phyloP scores from a whole-genome alignment of 2,888 invertebrate species.

The Eristalis tenax region DNA sequence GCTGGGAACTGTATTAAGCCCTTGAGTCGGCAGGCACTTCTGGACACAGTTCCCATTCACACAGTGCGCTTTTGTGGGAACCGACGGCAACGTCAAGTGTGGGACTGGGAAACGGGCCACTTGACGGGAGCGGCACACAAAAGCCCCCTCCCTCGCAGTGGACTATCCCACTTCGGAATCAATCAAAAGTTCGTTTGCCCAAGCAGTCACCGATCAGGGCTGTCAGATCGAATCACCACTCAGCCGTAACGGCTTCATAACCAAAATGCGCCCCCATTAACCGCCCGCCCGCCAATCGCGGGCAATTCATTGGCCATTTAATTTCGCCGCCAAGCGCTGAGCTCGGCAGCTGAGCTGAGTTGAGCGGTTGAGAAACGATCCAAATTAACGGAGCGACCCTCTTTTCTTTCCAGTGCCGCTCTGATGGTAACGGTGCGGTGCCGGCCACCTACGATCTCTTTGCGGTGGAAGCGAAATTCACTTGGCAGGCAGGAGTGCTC shows the following conservation, averaged over 20 bases:
- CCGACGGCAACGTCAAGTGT: conserved; percentile 31
- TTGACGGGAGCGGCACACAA: conserved; percentile 11
- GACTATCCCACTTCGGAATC: conserved; percentile 42
- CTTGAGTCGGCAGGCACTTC: conserved; percentile 18
- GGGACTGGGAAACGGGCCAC: conserved; percentile 56
- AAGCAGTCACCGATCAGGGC: conserved; percentile 4
- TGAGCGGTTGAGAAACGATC: not conserved
- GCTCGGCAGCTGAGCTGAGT: not conserved
- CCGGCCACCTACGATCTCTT: conserved; percentile 55
- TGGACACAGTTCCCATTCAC: conserved; percentile 46
- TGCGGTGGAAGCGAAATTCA: conserved; percentile 23
- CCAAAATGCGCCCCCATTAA: conserved; percentile 51
- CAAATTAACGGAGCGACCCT: conserved; percentile 56
- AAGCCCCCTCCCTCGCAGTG: not conserved
- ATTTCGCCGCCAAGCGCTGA: conserved; percentile 32
- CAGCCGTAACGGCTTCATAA: conserved; percentile 43
- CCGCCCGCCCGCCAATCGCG: conserved; percentile 40
- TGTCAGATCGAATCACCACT: conserved; percentile 26
- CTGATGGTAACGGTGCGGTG: conserved; percentile 26
- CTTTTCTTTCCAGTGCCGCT: conserved; percentile 23
- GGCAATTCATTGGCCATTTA: conserved; percentile 41
- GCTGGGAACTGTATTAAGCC: conserved; percentile 38
- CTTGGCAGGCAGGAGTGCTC: conserved; percentile 62
- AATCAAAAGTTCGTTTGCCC: conserved; percentile 49
- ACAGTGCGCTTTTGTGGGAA: conserved; percentile 48